A percentile compares a stretch with the other conserved stretches of the same genome.
Conservation (phyloP, 2,113 vertebrate species). For the Eptatretus burgeri region DNA sequence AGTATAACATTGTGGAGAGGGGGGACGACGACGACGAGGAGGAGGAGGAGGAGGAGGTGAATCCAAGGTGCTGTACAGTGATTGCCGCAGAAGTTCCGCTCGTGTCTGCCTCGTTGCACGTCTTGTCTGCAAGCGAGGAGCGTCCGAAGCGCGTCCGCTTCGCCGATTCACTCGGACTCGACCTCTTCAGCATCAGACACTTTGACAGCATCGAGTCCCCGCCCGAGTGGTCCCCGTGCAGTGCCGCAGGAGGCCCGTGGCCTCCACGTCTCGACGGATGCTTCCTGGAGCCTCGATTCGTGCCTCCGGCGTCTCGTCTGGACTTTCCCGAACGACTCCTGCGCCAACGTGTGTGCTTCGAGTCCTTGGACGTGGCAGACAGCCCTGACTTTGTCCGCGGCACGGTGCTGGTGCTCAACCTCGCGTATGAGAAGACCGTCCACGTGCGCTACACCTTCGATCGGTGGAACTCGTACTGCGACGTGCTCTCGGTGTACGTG, state of each 20-base stretch:
- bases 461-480: slow-evolving; percentile 39
- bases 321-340: slow-evolving; percentile 15
- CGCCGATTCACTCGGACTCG: slow-evolving; percentile 43
- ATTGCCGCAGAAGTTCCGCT: slow-evolving; percentile 11
- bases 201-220: slow-evolving; percentile 39
- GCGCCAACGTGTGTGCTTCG: slow-evolving; percentile 25
- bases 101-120: not conserved
- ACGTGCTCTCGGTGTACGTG: slow-evolving; percentile 15
- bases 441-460: slow-evolving; percentile 50
- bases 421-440: slow-evolving; percentile 16
- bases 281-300: slow-evolving; percentile 14
- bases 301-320: slow-evolving; percentile 15
- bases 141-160: slow-evolving; percentile 38
- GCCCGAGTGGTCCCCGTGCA: not conserved
- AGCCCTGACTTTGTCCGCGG: slow-evolving; percentile 21
- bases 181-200: slow-evolving; percentile 41
- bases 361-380: slow-evolving; percentile 16
- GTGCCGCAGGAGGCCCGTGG: slow-evolving; percentile 2
- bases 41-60: slow-evolving; percentile 5
- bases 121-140: not conserved
- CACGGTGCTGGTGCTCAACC: slow-evolving; percentile 18
- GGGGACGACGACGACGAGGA: slow-evolving; percentile 9
- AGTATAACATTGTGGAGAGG: slow-evolving; percentile 13
- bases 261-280: slow-evolving; percentile 15
- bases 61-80: slow-evolving; percentile 14